phyloP scores from a whole-genome alignment of 2,797 vertebrate species.

The Acanthornis magna region DNA sequence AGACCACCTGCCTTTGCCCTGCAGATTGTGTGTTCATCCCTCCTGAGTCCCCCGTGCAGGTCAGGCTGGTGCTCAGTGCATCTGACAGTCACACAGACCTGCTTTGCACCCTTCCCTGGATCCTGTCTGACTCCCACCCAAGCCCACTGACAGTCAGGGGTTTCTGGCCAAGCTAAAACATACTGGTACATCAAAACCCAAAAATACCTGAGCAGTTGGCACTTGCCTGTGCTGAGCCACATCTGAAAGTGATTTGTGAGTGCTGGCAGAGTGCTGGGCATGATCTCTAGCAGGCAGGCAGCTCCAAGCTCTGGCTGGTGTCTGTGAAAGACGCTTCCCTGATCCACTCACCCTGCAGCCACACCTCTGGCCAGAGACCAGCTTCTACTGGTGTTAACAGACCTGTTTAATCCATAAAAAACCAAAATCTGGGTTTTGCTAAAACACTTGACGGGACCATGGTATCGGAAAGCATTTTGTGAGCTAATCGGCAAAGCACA shows the following conservation, averaged over 20 bases:
- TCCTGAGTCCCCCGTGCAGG: neutral
- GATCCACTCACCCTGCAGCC: neutral
- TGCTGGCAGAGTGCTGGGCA: accelerated
- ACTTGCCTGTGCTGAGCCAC: neutral
- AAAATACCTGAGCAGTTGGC: neutral
- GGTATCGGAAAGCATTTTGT: neutral
- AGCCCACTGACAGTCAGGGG: neutral
- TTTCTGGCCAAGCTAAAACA: neutral
- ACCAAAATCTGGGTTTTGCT: neutral
- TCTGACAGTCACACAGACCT: neutral
- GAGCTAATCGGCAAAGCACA: accelerated
- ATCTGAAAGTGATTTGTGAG: neutral
- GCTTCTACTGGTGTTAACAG: neutral
- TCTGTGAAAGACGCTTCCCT: neutral
- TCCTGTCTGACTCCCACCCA: neutral
- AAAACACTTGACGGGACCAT: neutral
- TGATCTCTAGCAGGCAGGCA: accelerated
- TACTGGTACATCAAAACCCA: neutral
- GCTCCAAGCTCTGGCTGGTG: neutral
- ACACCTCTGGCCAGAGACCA: neutral
- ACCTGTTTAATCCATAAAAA: neutral
- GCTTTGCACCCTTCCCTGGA: neutral
- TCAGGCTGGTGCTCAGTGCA: neutral
- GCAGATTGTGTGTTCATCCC: neutral
- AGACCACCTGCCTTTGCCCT: neutral